phyloP scores from a whole-genome alignment of 1,140 invertebrate species.

The Dinoponera quadriceps region DNA sequence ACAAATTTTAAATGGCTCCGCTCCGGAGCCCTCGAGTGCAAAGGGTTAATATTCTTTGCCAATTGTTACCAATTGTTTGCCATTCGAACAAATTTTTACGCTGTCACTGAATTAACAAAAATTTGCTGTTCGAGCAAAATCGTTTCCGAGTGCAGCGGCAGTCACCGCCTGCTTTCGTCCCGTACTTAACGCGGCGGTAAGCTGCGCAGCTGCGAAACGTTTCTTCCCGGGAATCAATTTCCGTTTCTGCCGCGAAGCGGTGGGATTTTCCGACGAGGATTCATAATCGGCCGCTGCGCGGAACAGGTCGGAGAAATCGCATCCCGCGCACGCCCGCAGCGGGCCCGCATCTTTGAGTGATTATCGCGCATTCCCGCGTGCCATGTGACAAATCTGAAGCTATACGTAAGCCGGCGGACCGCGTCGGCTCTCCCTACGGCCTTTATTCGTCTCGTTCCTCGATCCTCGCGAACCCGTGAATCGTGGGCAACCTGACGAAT shows the following conservation, averaged over 20 bases:
- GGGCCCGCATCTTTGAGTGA: conserved; percentile 63
- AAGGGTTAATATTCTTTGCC: too few relatives aligned
- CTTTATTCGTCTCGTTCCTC: conserved; percentile 60
- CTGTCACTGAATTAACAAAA: too few relatives aligned
- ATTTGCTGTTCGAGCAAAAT: too few relatives aligned
- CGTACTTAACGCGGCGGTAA: too few relatives aligned
- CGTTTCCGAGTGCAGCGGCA: too few relatives aligned
- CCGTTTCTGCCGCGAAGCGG: conserved; percentile 18
- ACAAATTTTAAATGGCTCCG: too few relatives aligned
- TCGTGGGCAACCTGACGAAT: conserved; percentile 78
- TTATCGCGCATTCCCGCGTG: conserved; percentile 65
- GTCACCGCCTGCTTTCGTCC: background rate
- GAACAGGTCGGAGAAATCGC: conserved; percentile 28
- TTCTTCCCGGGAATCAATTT: background rate
- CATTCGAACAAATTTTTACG: too few relatives aligned
- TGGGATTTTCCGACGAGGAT: conserved; percentile 36
- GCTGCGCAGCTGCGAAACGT: too few relatives aligned
- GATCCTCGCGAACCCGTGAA: conserved; percentile 74
- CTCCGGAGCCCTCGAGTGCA: too few relatives aligned
- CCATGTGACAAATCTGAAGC: conserved; percentile 58
- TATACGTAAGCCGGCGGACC: conserved; percentile 47
- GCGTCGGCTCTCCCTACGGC: conserved; percentile 38
- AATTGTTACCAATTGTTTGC: too few relatives aligned
- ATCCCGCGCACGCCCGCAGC: conserved; percentile 10
- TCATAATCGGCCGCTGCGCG: conserved; percentile 26